phyloP scores from a whole-genome alignment of 1,140 invertebrate genomes.

The Bombyx mandarina region DNA sequence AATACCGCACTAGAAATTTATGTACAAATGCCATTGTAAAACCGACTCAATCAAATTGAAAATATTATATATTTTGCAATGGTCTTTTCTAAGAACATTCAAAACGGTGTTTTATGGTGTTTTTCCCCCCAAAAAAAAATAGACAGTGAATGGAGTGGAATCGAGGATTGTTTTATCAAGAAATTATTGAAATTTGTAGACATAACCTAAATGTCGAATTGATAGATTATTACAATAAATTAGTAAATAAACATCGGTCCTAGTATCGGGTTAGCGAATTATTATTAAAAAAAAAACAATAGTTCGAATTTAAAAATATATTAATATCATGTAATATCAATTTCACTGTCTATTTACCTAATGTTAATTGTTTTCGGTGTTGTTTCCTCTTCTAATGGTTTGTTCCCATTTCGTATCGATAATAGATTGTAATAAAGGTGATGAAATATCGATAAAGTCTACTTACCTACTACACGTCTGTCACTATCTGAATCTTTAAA shows the following conservation, averaged over 20 bases:
- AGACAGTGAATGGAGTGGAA: constrained; percentile 54
- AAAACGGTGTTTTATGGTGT: background rate
- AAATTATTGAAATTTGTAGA: no score
- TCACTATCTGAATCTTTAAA: no score
- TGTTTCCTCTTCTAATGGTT: constrained; percentile 58
- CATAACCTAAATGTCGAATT: constrained; percentile 21
- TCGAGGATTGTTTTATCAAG: background rate
- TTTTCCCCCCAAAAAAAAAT: constrained; percentile 35
- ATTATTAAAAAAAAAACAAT: constrained; percentile 35
- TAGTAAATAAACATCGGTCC: constrained; percentile 62
- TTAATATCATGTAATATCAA: constrained; percentile 65
- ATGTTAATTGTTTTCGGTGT: constrained; percentile 59
- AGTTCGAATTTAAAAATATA: constrained; percentile 61
- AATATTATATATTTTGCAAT: no score
- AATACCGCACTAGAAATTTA: no score
- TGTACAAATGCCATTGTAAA: no score
- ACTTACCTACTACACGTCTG: no score
- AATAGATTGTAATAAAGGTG: no score
- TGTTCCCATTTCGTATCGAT: constrained; percentile 43
- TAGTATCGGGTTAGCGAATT: constrained; percentile 47
- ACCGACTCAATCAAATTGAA: no score
- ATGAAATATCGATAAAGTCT: no score
- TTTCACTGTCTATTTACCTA: constrained; percentile 68
- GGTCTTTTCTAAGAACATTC: no score
- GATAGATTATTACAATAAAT: constrained; percentile 62